Conservation (phyloP, 2,113 vertebrate genomes). For the Furnarius figulus region DNA sequence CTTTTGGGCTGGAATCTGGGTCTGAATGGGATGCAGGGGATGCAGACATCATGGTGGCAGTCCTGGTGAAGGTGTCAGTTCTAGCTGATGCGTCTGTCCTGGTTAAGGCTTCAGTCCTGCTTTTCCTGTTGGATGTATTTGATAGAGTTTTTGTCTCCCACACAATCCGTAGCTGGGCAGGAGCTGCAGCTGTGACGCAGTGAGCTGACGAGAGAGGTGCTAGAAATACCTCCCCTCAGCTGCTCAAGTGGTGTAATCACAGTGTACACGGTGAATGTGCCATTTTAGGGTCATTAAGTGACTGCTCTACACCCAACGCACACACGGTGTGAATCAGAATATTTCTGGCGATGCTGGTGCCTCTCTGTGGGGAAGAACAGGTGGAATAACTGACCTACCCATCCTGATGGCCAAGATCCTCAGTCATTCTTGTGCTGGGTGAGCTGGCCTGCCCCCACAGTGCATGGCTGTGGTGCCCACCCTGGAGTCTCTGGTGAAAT, state of each 20-base stretch:
- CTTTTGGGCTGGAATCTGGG: rapidly evolving
- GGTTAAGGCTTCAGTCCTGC: neutral
- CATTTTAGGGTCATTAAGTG: neutral
- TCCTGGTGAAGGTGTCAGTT: neutral
- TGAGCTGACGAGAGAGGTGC: neutral
- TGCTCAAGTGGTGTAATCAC: neutral
- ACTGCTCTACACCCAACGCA: too few species aligned
- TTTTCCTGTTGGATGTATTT: neutral
- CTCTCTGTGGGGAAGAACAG: neutral
- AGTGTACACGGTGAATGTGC: neutral
- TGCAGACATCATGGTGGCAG: neutral
- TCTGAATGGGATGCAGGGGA: neutral
- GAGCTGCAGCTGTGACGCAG: neutral
- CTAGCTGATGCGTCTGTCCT: neutral
- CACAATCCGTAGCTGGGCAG: neutral
- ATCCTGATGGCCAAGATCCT: rapidly evolving
- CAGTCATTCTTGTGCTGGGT: neutral
- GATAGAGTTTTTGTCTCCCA: neutral
- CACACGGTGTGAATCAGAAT: rapidly evolving
- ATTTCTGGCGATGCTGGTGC: rapidly evolving
- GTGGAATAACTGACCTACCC: neutral
- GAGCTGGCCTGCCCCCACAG: neutral
- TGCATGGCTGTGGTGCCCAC: rapidly evolving
- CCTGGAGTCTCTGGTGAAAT: neutral
- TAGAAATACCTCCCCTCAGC: neutral